Evolutionary conservation across 2,888 invertebrate genomes (phyloP), one percentile per base, ranked within the genome.

Genomic region (Thumatha senex): DNA sequence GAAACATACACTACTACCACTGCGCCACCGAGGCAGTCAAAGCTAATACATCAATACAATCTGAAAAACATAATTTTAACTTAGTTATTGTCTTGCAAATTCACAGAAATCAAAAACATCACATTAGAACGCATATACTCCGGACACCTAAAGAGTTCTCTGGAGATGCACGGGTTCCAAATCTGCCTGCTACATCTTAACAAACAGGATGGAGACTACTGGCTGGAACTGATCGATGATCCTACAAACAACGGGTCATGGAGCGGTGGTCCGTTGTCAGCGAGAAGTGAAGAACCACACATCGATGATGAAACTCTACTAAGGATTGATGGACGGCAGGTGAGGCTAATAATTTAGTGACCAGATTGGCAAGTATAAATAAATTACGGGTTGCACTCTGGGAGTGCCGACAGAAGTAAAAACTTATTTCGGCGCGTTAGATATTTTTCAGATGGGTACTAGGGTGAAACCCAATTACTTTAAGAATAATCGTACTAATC

Each of bases 151-250:
- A 94, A 96, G 85, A 96, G 96, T 0, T 96, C 96, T 0, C 78
- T 97, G 40, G 95, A 96, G 70, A 96, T 95, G 93, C 93, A 94
- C 47, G 97, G 97, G 7, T 91, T 96, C 64, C 95, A 96, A 61
- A 89, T 98, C 24, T 95, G 96, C 11, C 63, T 97, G 13, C 70
- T 96, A 9, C 93, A 93, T 61, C 72, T 94, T 9, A 84, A 82
- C 10, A 80, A 92, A 48, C 70, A 78, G 1, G 65, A 84, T 30
- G 84, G 89, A 14, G 80, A 81, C 2, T 56, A 85, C 0, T 93
- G 95, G 81, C 56, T 95, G 51, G 71, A 83, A 5, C 89, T 92
- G 40, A 81, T 95, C 15, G 95, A 96, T 69, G 87, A 84, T 3
- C 82, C 88, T 9, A 94, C 94, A 0, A 80, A 81, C 14, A 94